Percentiles rank a stretch among this genome's conserved stretches.
phyloP scores from a whole-genome alignment of 1,140 invertebrate genomes.

The Brachystomella parvula region DNA sequence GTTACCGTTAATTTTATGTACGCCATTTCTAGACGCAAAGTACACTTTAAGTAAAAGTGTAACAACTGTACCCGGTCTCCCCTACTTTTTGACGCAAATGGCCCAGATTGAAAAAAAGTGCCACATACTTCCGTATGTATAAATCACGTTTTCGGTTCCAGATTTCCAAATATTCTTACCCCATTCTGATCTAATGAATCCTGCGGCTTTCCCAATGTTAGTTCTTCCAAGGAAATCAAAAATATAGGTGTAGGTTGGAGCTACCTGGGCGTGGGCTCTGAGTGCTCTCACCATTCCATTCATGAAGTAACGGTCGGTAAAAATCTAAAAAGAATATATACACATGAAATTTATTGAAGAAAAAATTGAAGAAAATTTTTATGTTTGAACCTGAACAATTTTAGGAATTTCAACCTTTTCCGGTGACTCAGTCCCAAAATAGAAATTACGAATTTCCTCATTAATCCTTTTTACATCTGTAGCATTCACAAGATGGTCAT shows the following conservation, averaged over 20 bases:
- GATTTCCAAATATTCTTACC: slow-evolving; percentile 14
- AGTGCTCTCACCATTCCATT: slow-evolving; percentile 20
- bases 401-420: neutral
- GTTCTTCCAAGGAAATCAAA: slow-evolving; percentile 24
- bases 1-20: neutral
- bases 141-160: no score
- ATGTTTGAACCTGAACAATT: neutral
- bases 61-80: no score
- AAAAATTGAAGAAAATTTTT: neutral
- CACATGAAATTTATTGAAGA: neutral
- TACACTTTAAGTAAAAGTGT: no score
- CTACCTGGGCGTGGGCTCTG: slow-evolving; percentile 19
- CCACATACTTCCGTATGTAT: neutral
- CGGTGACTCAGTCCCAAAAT: slow-evolving; percentile 13
- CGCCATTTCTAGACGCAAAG: no score
- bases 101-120: neutral
- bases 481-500: slow-evolving; percentile 12
- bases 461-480: neutral
- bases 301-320: slow-evolving; percentile 23
- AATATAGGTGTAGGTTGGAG: slow-evolving; percentile 26
- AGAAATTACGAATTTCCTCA: slow-evolving; percentile 3
- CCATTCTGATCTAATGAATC: slow-evolving; percentile 23
- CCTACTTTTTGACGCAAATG: neutral
- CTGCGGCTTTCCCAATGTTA: slow-evolving; percentile 22
- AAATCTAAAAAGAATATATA: slow-evolving; percentile 14